Evolutionary conservation across 2,113 vertebrate genomes (phyloP).

Genomic region (Ibidorhyncha struthersii): DNA sequence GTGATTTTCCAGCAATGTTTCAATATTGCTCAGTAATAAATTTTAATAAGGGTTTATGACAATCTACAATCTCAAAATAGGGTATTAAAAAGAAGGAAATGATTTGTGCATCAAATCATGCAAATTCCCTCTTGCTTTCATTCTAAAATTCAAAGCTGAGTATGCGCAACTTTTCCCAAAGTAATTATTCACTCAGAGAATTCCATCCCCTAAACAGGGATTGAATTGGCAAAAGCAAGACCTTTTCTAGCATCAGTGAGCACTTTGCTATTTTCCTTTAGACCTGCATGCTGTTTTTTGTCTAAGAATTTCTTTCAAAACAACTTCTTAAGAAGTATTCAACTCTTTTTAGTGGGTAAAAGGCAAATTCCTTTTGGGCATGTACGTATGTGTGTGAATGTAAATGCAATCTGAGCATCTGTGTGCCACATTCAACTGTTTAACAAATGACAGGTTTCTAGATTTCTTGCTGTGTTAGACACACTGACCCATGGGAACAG

Average conservation of each 20-base stretch:
- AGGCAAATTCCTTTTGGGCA: background rate
- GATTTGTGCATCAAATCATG: background rate
- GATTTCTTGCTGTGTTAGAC: background rate
- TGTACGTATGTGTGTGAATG: background rate
- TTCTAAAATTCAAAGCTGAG: background rate
- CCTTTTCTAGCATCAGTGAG: background rate
- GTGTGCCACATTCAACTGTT: background rate
- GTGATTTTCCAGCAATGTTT: background rate
- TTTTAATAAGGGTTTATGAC: background rate
- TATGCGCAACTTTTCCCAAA: background rate
- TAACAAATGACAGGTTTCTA: background rate
- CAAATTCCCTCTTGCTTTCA: background rate
- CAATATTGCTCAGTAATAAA: background rate
- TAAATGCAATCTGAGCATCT: background rate
- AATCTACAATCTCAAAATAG: background rate
- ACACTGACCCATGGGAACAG: background rate
- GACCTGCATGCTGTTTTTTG: background rate
- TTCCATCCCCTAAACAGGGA: background rate
- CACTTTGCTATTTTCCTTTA: background rate
- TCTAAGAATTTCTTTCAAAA: background rate
- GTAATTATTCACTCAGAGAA: background rate
- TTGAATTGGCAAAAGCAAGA: background rate
- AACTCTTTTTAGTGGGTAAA: background rate
- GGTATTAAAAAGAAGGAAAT: background rate
- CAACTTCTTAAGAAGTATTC: background rate